These are phyloP conservation scores for Maniola hyperantus DNA, from an alignment of 2,888 invertebrate genomes.

Conservation along the genomic window DNA sequence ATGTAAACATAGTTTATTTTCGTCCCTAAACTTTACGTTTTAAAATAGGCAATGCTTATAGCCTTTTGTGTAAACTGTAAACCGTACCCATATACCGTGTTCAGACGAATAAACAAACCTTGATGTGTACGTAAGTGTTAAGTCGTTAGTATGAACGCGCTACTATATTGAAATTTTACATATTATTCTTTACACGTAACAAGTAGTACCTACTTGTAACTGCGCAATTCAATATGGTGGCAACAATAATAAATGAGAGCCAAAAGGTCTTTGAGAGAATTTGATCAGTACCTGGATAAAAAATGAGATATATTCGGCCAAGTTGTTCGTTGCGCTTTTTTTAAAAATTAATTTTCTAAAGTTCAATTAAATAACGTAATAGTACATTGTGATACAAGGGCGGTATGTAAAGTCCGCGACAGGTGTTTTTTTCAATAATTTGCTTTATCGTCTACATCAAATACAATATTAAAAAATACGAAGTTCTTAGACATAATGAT, in stretches of 20 bases:
- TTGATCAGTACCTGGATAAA: neutral
- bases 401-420: too few species aligned
- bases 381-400: too few species aligned
- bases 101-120: slow-evolving; percentile 22
- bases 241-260: slow-evolving; percentile 4
- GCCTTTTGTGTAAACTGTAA: neutral
- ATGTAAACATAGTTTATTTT: slow-evolving; percentile 6
- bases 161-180: slow-evolving; percentile 1
- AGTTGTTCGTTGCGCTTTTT: neutral
- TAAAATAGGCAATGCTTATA: neutral
- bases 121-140: slow-evolving; percentile 18
- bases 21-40: neutral
- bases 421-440: too few species aligned
- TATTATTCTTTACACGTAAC: slow-evolving; percentile 15
- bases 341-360: neutral
- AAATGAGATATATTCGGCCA: neutral
- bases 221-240: slow-evolving; percentile 10
- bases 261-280: neutral
- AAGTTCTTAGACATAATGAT: too few species aligned
- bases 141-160: slow-evolving; percentile 8
- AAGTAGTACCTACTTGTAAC: neutral
- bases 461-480: too few species aligned
- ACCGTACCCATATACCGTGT: neutral
- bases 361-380: neutral
- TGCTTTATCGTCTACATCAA: too few species aligned